Conservation (phyloP, 1,140 invertebrate species). For the Drosophila eugracilis region DNA sequence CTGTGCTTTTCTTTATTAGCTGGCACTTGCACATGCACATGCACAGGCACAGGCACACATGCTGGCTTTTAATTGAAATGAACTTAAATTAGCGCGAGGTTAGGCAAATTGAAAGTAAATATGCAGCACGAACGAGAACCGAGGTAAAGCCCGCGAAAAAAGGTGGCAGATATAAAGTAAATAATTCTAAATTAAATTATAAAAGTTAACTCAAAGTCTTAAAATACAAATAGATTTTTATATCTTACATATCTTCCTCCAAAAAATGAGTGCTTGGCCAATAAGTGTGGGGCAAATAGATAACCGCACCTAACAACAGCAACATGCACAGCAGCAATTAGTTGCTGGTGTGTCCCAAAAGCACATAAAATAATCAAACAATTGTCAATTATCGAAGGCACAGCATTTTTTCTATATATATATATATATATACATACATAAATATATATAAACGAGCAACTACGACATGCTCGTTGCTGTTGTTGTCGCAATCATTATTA, state of each 20-base stretch:
- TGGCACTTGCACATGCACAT: slow-evolving; percentile 19
- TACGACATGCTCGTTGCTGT: slow-evolving; percentile 45
- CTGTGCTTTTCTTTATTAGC: slow-evolving; percentile 46
- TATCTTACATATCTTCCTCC: neutral
- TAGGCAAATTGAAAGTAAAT: slow-evolving; percentile 79
- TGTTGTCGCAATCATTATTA: slow-evolving; percentile 82
- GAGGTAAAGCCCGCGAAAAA: slow-evolving; percentile 5
- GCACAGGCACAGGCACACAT: slow-evolving; percentile 29
- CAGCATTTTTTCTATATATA: slow-evolving; percentile 39
- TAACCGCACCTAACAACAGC: slow-evolving; percentile 17
- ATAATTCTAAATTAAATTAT: too few species aligned
- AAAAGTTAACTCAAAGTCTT: too few species aligned
- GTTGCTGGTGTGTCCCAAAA: slow-evolving; percentile 45
- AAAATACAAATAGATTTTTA: too few species aligned
- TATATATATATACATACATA: slow-evolving; percentile 1
- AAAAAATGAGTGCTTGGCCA: slow-evolving; percentile 6
- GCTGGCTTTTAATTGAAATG: slow-evolving; percentile 78
- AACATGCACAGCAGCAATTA: slow-evolving; percentile 51
- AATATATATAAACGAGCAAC: slow-evolving; percentile 28
- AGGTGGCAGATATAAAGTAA: too few species aligned
- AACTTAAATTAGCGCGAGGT: slow-evolving; percentile 81
- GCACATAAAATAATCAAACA: slow-evolving; percentile 73
- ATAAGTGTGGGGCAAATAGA: slow-evolving; percentile 19
- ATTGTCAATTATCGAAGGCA: slow-evolving; percentile 78
- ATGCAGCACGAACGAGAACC: slow-evolving; percentile 34